phyloP scores from a whole-genome alignment of 2,113 vertebrate genomes.

The Rhynchomys soricoides region DNA sequence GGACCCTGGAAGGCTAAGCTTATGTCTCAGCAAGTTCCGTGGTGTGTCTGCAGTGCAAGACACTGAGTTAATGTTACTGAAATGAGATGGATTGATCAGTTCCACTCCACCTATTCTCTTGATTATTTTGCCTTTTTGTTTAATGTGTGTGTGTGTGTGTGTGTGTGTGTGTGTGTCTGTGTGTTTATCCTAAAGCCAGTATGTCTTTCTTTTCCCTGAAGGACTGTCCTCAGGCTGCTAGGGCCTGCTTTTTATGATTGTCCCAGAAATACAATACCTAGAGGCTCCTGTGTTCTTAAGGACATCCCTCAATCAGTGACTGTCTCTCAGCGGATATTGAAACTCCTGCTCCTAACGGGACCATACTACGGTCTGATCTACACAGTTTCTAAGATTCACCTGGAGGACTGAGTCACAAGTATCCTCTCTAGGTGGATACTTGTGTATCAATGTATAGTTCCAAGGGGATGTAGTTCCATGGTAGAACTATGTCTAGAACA shows the following conservation, averaged over 20 bases:
- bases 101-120: not conserved
- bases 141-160: too few relatives aligned
- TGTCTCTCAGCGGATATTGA: too few relatives aligned
- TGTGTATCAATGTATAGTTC: too few relatives aligned
- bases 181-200: too few relatives aligned
- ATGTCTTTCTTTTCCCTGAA: not conserved
- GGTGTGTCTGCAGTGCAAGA: fast-evolving
- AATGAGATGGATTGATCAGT: not conserved
- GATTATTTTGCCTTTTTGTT: not conserved
- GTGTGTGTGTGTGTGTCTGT: too few relatives aligned
- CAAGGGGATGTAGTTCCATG: not conserved
- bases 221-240: not conserved
- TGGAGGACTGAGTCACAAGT: not conserved
- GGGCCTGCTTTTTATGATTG: not conserved
- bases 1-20: not conserved
- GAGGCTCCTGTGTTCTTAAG: not conserved
- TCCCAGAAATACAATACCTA: not conserved
- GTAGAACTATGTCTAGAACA: not conserved
- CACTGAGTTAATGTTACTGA: not conserved
- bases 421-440: not conserved
- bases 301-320: not conserved
- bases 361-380: not conserved
- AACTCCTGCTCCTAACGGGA: not conserved
- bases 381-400: not conserved
- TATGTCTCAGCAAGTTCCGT: not conserved